phyloP scores from a whole-genome alignment of 2,113 vertebrate genomes.

The Tinamus guttatus region DNA sequence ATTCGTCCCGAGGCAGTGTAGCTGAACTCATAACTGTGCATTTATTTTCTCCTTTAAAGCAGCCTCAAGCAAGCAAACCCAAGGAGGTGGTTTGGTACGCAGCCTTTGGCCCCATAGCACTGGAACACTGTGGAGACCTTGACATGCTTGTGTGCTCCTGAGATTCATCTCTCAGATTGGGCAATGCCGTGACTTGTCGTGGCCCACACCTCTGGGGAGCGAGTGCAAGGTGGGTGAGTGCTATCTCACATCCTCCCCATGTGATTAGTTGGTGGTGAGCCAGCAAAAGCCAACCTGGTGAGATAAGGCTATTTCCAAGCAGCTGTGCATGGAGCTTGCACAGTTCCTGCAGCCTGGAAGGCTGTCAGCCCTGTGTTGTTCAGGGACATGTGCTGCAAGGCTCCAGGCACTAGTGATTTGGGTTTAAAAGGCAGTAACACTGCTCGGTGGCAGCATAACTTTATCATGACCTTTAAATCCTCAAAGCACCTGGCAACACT shows the following conservation, averaged over 20 bases:
- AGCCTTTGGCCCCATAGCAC: neutral
- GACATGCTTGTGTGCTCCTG: neutral
- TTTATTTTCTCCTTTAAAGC: neutral
- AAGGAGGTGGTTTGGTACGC: neutral
- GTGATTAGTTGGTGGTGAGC: neutral
- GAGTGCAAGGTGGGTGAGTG: neutral
- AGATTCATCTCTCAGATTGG: neutral
- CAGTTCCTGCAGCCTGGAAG: neutral
- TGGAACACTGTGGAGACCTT: neutral
- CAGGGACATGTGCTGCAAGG: accelerated
- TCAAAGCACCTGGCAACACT: neutral
- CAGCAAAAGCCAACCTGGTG: neutral
- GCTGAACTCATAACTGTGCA: accelerated
- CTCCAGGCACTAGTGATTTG: neutral
- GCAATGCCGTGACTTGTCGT: neutral
- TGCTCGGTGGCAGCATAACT: neutral
- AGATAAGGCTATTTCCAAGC: neutral
- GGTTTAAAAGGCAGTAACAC: neutral
- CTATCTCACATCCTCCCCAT: neutral
- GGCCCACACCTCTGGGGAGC: neutral
- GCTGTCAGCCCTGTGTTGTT: neutral
- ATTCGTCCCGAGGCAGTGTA: neutral
- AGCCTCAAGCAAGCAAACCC: neutral
- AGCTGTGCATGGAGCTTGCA: accelerated
- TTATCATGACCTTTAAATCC: neutral